Base-by-base conservation (phyloP, 2,888 invertebrate species). In the Salpingus planirostris region DNA sequence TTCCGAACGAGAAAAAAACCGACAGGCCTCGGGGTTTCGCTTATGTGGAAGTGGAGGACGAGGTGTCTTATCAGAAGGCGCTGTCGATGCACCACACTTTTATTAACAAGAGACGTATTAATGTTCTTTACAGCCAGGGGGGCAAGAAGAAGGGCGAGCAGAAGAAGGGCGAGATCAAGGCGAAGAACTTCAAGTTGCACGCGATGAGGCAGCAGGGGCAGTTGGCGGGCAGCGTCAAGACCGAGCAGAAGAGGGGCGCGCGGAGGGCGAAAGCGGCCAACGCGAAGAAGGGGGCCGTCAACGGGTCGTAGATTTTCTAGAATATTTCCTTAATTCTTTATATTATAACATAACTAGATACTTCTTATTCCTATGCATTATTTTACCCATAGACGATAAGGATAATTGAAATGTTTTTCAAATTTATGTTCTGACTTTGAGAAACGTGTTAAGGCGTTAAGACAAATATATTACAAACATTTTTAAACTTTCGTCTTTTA, bases 181-280 rank as follows among this genome's bases (percentile, higher is more conserved):
- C 52, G 1, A 68, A 69, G 42, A 68, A 67, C 42, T 51, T 63
- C 15, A 68, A 68, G 40, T 46, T 67, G 15, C 58, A 65, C 31
- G 65, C 62, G 0, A 51, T 69, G 49, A 54, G 66, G 13, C 59
- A 60, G 29, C 49, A 59, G 24, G 67, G 67, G 10, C 58, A 59
- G 38, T 42, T 67, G 7, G 54, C 57, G 1, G 64, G 66, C 2
- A 61, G 62, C 31, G 46, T 46, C 7, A 64, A 62, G 33, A 40
- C 55, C 27, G 46, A 42, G 11, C 51, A 54, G 29, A 62, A 55
- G 42, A 54, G 59, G 14, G 57, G 55, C 10, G 56, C 54, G 15
- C 47, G 59, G 30, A 46, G 56, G 27, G 49, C 48, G 11, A 49
- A 49, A 35, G 37, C 37, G 13, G 46, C 43, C 24, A 24, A 27